Percentiles rank a stretch among this genome's conserved stretches.
phyloP scores from a whole-genome alignment of 2,888 invertebrate species.

The Spodoptera picta region DNA sequence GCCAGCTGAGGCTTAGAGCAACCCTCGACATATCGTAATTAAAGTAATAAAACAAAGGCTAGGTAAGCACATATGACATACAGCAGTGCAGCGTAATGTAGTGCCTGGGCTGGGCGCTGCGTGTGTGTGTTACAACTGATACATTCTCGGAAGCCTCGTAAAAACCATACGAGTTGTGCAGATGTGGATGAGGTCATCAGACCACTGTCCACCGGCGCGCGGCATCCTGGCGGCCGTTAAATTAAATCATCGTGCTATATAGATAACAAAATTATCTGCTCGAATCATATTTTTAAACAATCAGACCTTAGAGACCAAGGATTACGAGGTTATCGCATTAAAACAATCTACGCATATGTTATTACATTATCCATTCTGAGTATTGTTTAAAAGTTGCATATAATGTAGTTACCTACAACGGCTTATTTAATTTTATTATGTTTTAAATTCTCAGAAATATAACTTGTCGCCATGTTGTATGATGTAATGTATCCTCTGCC shows the following conservation, averaged over 20 bases:
- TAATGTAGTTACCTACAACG: too few relatives aligned
- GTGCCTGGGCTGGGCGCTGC: neutral
- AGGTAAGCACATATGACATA: too few relatives aligned
- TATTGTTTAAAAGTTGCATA: too few relatives aligned
- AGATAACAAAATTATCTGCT: constrained; percentile 27
- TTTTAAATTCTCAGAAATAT: too few relatives aligned
- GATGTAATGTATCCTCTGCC: too few relatives aligned
- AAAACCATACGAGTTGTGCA: constrained; percentile 41
- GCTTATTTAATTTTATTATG: too few relatives aligned
- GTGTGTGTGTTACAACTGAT: too few relatives aligned
- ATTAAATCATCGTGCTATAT: constrained; percentile 15
- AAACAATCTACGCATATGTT: constrained; percentile 25
- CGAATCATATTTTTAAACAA: constrained; percentile 41
- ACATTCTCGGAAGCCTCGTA: constrained; percentile 38
- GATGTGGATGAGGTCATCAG: constrained; percentile 57
- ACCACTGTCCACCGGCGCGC: neutral
- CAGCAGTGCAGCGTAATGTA: too few relatives aligned
- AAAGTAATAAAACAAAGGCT: too few relatives aligned
- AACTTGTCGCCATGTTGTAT: too few relatives aligned
- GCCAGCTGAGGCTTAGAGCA: neutral
- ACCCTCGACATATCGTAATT: neutral
- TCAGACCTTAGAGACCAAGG: constrained; percentile 19
- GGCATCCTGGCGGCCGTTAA: constrained; percentile 18
- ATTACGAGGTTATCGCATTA: constrained; percentile 43
- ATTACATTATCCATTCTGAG: neutral